Base-by-base conservation (phyloP, 2,888 invertebrate genomes). In the Anorthoa munda region DNA sequence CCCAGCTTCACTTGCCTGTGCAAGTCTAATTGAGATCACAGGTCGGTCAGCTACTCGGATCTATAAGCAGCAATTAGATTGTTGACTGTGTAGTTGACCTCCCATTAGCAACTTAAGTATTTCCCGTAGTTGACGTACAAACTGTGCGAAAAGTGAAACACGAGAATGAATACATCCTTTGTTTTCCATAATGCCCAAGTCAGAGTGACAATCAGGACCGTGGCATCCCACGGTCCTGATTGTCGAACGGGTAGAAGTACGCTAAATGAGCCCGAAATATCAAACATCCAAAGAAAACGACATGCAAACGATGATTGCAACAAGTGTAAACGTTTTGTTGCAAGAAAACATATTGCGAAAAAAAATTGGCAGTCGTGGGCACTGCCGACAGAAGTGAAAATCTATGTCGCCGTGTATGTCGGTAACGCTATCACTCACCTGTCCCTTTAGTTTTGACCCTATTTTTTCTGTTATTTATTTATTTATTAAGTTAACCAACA, bases 11-110 rank as follows among this genome's bases (percentile, higher is more conserved):
- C 9, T 9, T 39, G 9, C 1, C 39, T 39, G 39, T 39, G 3
- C 53, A 4, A 51, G 26, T 55, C 7, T 46, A 26, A 55, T 31
- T 46, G 13, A 18, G 26, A 66, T 45, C 48, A 45, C 48, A 60
- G 21, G 17, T 23, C n/a, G 18, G 51, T 31, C n/a, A 58, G 17
- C 45, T 46, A 26, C 39, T n/a, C 21, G 53, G 26, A 59, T 48
- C 64, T 15, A 23, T 50, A 61, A 64, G 17, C 55, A 61, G 15
- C 67, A 67, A 67, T 78, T 72, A 78, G 39, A 60, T 68, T 79
- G 73, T 73, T 65, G 51, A 68, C 64, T 68, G 68, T 39, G 11
- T 46, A 46, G 45, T 60, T 79, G 55, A 73, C 60, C 65, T 68
- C 26, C 23, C 21, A 68, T 73, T 73, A 73, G 21, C 39, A 13